Conservation (phyloP, 2,888 invertebrate species). For the Boloria euphrosyne region DNA sequence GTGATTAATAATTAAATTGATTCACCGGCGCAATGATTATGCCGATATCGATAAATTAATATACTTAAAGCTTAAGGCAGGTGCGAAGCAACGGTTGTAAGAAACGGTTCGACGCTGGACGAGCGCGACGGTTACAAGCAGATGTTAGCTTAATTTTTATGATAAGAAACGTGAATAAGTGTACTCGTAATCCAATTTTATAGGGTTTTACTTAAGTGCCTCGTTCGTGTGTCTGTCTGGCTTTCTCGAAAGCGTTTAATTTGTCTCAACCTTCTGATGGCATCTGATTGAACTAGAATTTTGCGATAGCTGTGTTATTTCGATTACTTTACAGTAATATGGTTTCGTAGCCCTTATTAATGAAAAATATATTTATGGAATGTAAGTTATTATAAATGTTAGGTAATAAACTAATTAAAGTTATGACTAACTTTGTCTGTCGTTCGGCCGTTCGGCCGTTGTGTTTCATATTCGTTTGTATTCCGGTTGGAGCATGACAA, state of each 20-base stretch:
- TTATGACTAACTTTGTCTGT: neutral
- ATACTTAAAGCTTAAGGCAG: conserved; percentile 43
- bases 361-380: conserved; percentile 4
- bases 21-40: conserved; percentile 29
- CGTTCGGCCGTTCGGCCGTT: neutral
- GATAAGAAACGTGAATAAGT: conserved; percentile 32
- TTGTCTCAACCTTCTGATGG: too few species aligned
- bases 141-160: conserved; percentile 41
- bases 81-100: conserved; percentile 41
- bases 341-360: too few species aligned
- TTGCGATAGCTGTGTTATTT: too few species aligned
- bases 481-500: conserved; percentile 1
- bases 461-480: neutral
- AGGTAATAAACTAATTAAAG: conserved; percentile 5
- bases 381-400: conserved; percentile 9
- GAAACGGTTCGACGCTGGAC: conserved; percentile 26
- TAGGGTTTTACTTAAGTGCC: too few species aligned
- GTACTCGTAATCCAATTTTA: conserved; percentile 15
- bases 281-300: too few species aligned
- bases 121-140: conserved; percentile 45
- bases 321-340: too few species aligned
- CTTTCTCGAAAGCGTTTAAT: too few species aligned
- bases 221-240: too few species aligned
- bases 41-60: conserved; percentile 42
- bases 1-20: conserved; percentile 31